Evolutionary conservation across 2,113 vertebrate species (phyloP).

Genomic region (Strix uralensis): DNA sequence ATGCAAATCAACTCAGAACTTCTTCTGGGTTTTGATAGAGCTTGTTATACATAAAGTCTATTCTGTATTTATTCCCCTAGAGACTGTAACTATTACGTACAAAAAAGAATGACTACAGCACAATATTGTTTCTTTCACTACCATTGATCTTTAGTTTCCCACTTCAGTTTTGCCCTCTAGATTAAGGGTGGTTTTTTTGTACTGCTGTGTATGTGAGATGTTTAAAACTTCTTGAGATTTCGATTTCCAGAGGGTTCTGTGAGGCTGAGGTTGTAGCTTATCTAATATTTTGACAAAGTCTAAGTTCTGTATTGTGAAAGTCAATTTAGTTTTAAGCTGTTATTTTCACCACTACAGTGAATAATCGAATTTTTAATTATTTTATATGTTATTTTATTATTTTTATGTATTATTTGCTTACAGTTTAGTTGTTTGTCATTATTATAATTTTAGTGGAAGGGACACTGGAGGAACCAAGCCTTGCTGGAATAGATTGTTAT

Average conservation of each 20-base stretch:
- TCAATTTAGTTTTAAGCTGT: conserved; percentile 2
- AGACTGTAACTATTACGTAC: background rate
- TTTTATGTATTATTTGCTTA: background rate
- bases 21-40: background rate
- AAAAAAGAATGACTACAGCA: background rate
- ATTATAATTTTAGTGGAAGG: conserved; percentile 64
- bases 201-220: background rate
- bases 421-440: conserved; percentile 46
- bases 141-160: conserved; percentile 12
- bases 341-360: background rate
- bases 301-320: background rate
- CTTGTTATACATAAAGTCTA: background rate
- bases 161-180: conserved; percentile 6
- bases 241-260: background rate
- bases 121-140: background rate
- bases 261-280: background rate
- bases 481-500: conserved; percentile 68
- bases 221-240: conserved; percentile 39
- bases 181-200: background rate
- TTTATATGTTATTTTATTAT: background rate
- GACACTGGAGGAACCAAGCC: conserved; percentile 37
- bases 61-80: background rate
- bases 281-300: background rate
- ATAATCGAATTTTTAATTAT: conserved; percentile 50
- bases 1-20: background rate